phyloP scores from a whole-genome alignment of 2,797 vertebrate genomes.

The Mallotus villosus region DNA sequence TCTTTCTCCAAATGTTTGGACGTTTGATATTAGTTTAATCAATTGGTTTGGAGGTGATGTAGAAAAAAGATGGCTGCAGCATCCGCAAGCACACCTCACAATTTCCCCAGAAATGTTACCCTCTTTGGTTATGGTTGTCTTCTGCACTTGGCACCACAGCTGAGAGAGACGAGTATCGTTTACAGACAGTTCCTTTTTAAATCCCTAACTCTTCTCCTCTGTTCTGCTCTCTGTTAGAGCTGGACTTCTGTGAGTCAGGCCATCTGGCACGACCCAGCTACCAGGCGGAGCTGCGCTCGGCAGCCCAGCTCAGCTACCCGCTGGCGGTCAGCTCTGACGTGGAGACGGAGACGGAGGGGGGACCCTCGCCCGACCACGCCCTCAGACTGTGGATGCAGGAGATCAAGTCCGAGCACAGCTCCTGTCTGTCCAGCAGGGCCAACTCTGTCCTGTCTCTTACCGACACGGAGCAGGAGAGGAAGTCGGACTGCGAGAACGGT shows the following conservation, averaged over 20 bases:
- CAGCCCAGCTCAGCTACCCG: constrained; percentile 72
- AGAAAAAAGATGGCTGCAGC: too few species aligned
- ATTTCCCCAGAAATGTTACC: too few species aligned
- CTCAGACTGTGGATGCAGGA: constrained; percentile 81
- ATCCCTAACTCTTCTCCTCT: neutral
- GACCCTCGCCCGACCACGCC: constrained; percentile 73
- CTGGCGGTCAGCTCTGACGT: constrained; percentile 78
- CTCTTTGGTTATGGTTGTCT: too few species aligned
- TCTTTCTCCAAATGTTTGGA: too few species aligned
- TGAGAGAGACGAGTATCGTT: too few species aligned
- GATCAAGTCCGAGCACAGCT: constrained; percentile 81
- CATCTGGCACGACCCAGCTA: constrained; percentile 73
- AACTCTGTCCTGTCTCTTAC: constrained; percentile 82
- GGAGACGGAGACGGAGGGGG: constrained; percentile 80
- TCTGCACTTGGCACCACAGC: too few species aligned
- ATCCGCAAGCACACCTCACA: too few species aligned
- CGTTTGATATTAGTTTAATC: too few species aligned
- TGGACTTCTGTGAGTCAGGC: constrained; percentile 79
- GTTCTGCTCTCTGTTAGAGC: constrained; percentile 58
- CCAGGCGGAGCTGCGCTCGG: constrained; percentile 67
- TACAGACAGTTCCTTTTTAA: neutral
- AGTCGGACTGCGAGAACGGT: constrained; percentile 83
- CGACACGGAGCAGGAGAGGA: constrained; percentile 83
- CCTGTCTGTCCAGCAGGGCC: constrained; percentile 81
- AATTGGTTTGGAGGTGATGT: too few species aligned